phyloP scores from a whole-genome alignment of 2,888 invertebrate genomes.

The Ctenicera cuprea region DNA sequence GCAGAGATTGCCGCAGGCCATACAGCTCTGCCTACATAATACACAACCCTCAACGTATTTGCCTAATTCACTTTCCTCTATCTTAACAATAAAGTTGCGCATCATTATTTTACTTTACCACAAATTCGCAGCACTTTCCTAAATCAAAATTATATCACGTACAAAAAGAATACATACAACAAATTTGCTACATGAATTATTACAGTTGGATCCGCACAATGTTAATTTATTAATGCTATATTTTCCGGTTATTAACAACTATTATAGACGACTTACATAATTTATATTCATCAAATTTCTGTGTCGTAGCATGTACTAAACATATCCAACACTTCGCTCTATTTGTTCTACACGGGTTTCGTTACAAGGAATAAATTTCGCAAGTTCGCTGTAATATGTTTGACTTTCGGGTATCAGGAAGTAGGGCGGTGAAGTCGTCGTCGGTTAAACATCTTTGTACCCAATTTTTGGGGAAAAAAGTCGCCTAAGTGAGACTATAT shows the following conservation, averaged over 20 bases:
- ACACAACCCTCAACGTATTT: conserved; percentile 47
- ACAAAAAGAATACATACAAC: background rate
- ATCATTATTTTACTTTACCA: conserved; percentile 31
- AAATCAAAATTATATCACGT: conserved; percentile 4
- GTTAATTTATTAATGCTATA: too few relatives aligned
- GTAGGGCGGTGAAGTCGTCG: background rate
- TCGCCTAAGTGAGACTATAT: background rate
- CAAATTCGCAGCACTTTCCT: background rate
- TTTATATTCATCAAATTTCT: too few relatives aligned
- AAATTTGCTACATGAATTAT: too few relatives aligned
- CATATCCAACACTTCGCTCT: too few relatives aligned
- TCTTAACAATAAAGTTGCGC: conserved; percentile 38
- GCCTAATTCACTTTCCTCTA: conserved; percentile 42
- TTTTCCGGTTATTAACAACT: too few relatives aligned
- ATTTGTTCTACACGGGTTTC: background rate
- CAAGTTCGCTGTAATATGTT: background rate
- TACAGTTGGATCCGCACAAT: too few relatives aligned
- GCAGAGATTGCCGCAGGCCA: conserved; percentile 49
- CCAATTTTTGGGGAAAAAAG: background rate
- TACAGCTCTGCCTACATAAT: conserved; percentile 44
- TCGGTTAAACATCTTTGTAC: background rate
- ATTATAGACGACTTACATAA: too few relatives aligned
- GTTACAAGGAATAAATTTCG: background rate
- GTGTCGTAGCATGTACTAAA: too few relatives aligned
- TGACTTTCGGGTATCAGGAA: background rate